Percentiles rank a stretch among this genome's conserved stretches.
phyloP scores from a whole-genome alignment of 2,113 vertebrate species.

The Xiphias gladius region DNA sequence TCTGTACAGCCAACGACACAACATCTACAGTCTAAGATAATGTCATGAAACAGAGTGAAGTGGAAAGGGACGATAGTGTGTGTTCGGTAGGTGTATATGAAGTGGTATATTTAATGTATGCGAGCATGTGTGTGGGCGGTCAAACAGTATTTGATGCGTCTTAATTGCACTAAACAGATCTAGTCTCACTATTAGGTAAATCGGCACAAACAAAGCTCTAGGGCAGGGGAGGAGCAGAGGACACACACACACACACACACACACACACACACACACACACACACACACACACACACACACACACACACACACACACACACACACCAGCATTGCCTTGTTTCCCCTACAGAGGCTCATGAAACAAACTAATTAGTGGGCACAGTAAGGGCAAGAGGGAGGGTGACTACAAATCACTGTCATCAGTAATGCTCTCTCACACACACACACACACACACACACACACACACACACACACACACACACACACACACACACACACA shows the following conservation, averaged over 20 bases:
- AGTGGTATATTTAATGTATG: background rate
- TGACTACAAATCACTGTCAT: conserved; percentile 59
- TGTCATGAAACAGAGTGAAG: conserved; percentile 21
- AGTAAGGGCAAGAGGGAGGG: conserved; percentile 31
- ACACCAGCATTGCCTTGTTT: conserved; percentile 36
- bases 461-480: background rate
- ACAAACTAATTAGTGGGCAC: conserved; percentile 68
- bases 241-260: conserved; percentile 14
- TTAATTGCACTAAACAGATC: conserved; percentile 54
- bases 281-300: conserved; percentile 33
- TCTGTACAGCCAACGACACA: conserved; percentile 12
- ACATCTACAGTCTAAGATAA: conserved; percentile 21
- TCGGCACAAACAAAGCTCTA: conserved; percentile 45
- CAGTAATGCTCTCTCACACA: conserved; percentile 41
- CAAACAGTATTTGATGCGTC: conserved; percentile 47
- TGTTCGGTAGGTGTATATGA: background rate
- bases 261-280: background rate
- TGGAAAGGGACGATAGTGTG: background rate
- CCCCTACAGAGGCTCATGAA: conserved; percentile 62
- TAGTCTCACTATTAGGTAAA: conserved; percentile 34
- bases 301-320: conserved; percentile 22
- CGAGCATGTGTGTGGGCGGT: background rate
- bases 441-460: background rate
- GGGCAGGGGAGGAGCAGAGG: conserved; percentile 18
- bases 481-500: conserved; percentile 7